A percentile compares a stretch with the other conserved stretches of the same genome.
Conservation (phyloP, 2,888 invertebrate genomes). For the Gari tellinella region DNA sequence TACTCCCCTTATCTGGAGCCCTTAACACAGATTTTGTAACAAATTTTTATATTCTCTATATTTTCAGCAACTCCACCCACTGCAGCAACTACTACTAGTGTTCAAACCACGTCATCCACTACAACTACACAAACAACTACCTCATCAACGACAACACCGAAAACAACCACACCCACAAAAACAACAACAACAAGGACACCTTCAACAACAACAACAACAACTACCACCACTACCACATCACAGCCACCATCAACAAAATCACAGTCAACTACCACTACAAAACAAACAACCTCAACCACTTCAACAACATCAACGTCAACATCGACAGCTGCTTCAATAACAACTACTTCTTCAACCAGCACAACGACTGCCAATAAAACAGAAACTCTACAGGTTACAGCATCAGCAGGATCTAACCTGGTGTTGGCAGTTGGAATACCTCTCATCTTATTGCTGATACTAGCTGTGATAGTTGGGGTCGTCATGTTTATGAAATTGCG, state of each 20-base stretch:
- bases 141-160: neutral
- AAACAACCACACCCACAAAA: constrained; percentile 3
- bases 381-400: constrained; percentile 22
- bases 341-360: constrained; percentile 19
- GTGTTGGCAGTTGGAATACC: constrained; percentile 56
- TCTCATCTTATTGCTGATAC: constrained; percentile 55
- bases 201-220: constrained; percentile 9
- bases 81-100: constrained; percentile 32
- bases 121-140: constrained; percentile 20
- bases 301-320: constrained; percentile 22
- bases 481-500: constrained; percentile 48
- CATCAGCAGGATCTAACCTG: constrained; percentile 15
- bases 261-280: constrained; percentile 2
- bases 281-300: constrained; percentile 8
- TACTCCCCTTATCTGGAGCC: too few species aligned
- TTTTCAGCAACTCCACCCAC: constrained; percentile 8
- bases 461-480: constrained; percentile 46
- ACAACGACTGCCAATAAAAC: constrained; percentile 20
- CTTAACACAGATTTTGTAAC: too few species aligned
- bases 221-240: constrained; percentile 18
- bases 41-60: too few species aligned
- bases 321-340: constrained; percentile 5
- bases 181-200: constrained; percentile 3
- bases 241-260: constrained; percentile 16
- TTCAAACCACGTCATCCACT: constrained; percentile 24